These are phyloP conservation scores for Norana najaformis DNA, from an alignment of 2,888 invertebrate species.

Conservation along the genomic window DNA sequence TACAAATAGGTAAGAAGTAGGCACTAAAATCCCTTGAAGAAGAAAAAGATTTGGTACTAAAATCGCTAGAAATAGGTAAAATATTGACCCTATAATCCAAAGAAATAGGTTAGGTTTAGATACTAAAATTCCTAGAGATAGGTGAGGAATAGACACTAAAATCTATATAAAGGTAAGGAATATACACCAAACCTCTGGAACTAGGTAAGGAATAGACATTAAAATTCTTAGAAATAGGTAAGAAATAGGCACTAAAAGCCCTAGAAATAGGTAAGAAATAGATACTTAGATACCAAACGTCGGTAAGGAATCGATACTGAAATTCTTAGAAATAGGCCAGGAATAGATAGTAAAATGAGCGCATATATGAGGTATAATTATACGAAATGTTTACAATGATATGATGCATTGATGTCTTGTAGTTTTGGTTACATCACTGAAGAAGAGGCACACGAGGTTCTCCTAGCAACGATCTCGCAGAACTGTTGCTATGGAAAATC, in stretches of 20 bases:
- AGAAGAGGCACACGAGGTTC: slow-evolving; percentile 43
- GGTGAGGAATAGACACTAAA: too few relatives aligned
- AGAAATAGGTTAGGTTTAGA: neutral
- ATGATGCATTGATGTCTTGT: neutral
- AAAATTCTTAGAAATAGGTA: neutral
- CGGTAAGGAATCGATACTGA: neutral
- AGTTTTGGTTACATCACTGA: slow-evolving; percentile 37
- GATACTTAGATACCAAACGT: neutral
- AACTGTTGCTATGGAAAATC: slow-evolving; percentile 45
- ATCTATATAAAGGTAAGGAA: too few relatives aligned
- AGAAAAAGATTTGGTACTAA: too few relatives aligned
- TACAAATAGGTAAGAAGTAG: too few relatives aligned
- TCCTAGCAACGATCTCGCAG: slow-evolving; percentile 38
- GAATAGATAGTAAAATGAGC: too few relatives aligned
- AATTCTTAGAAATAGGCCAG: neutral
- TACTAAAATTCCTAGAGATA: neutral
- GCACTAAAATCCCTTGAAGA: too few relatives aligned
- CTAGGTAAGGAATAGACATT: neutral
- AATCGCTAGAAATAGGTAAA: too few relatives aligned
- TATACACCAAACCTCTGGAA: neutral
- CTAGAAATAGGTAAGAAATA: too few relatives aligned
- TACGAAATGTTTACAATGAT: too few relatives aligned
- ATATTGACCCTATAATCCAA: too few relatives aligned
- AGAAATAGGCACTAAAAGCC: neutral
- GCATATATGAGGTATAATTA: too few relatives aligned